Percentiles rank a stretch among this genome's conserved stretches.
Evolutionary conservation across 2,888 invertebrate species (phyloP).

Genomic region (Xylota sylvarum): DNA sequence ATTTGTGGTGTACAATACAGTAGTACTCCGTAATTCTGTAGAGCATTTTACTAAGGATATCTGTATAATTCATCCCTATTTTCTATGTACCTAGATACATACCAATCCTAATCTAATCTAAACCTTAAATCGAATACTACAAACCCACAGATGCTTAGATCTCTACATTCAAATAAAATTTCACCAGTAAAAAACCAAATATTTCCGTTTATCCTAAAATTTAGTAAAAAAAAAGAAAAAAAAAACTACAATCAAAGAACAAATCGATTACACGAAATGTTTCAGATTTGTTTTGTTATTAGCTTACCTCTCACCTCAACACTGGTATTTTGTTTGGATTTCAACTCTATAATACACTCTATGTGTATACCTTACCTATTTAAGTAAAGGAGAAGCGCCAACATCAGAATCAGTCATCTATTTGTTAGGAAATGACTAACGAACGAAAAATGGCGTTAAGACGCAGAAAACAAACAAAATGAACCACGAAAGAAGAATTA

Average conservation of each 20-base stretch:
- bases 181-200: too few species aligned
- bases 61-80: too few species aligned
- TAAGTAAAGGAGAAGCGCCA: slow-evolving; percentile 22
- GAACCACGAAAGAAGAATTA: slow-evolving; percentile 8
- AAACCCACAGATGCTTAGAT: too few species aligned
- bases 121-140: too few species aligned
- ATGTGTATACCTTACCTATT: slow-evolving; percentile 11
- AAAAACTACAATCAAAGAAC: background rate
- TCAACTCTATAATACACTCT: background rate
- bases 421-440: slow-evolving; percentile 34
- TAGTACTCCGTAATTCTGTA: too few species aligned
- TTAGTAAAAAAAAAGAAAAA: background rate
- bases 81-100: too few species aligned
- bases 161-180: too few species aligned
- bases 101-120: too few species aligned
- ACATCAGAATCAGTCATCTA: slow-evolving; percentile 30
- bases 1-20: too few species aligned
- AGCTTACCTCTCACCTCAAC: slow-evolving; percentile 12
- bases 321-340: slow-evolving; percentile 16
- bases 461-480: slow-evolving; percentile 1
- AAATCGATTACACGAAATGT: slow-evolving; percentile 11
- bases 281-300: slow-evolving; percentile 20
- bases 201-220: background rate
- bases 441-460: slow-evolving; percentile 32
- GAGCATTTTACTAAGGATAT: too few species aligned